Percentiles rank a stretch among this genome's conserved stretches.
Evolutionary conservation across 1,140 invertebrate species (phyloP).

Genomic region (Drosophila triauraria): DNA sequence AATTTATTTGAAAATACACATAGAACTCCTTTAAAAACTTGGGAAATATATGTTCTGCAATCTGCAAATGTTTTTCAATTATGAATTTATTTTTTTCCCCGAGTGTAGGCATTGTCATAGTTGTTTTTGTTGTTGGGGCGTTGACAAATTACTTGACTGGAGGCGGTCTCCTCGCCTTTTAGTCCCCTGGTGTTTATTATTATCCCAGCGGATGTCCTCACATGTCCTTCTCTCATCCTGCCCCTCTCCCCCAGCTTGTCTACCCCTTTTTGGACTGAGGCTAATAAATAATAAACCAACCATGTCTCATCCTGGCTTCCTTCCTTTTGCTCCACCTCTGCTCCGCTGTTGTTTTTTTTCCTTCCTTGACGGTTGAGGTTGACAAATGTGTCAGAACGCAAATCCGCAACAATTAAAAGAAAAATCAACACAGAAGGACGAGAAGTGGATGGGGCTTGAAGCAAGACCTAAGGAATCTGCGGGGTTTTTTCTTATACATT

Average conservation of each 20-base stretch:
- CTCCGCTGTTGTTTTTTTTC: constrained; percentile 17
- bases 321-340: constrained; percentile 13
- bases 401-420: constrained; percentile 85
- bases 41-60: too few relatives aligned
- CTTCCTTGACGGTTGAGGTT: constrained; percentile 71
- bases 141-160: constrained; percentile 72
- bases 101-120: constrained; percentile 32
- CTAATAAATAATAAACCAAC: constrained; percentile 80
- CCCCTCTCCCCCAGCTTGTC: not conserved
- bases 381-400: constrained; percentile 85
- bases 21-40: too few relatives aligned
- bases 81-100: not conserved
- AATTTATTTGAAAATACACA: too few relatives aligned
- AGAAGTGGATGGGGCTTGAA: not conserved
- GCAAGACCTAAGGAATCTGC: not conserved
- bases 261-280: constrained; percentile 33
- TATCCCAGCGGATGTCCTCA: constrained; percentile 74
- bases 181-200: constrained; percentile 70
- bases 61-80: too few relatives aligned
- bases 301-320: constrained; percentile 30
- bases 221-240: constrained; percentile 43
- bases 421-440: constrained; percentile 81
- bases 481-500: not conserved
- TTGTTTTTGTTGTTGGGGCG: constrained; percentile 37
- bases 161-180: constrained; percentile 8